phyloP scores from a whole-genome alignment of 2,113 vertebrate species.

The Calyptommatus sinebrachiatus region DNA sequence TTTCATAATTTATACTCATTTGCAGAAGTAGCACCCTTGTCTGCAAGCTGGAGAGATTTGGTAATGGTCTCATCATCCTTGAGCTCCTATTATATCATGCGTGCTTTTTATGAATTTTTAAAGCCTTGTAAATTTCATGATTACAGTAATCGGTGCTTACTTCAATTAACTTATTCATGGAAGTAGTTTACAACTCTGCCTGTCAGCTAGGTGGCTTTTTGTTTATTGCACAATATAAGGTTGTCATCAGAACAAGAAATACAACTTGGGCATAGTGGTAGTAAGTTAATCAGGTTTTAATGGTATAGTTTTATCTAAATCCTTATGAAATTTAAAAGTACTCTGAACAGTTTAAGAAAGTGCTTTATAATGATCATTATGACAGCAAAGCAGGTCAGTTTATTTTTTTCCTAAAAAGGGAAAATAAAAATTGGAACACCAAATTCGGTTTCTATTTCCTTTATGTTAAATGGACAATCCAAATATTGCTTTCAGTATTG shows the following conservation, averaged over 20 bases:
- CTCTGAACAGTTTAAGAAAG: neutral
- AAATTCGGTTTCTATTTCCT: neutral
- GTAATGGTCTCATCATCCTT: neutral
- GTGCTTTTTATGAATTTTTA: neutral
- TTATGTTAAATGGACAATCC: neutral
- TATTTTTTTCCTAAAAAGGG: neutral
- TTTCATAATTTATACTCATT: neutral
- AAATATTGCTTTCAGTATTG: neutral
- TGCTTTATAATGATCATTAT: neutral
- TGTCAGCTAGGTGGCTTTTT: neutral
- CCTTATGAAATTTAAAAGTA: neutral
- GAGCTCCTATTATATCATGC: neutral
- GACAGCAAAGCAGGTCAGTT: neutral
- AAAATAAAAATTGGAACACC: neutral
- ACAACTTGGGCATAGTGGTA: neutral
- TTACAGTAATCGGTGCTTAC: neutral
- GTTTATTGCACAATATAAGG: constrained; percentile 4
- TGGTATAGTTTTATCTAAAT: neutral
- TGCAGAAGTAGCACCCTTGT: neutral
- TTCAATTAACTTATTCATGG: constrained; percentile 5
- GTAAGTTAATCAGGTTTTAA: neutral
- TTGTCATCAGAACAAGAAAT: constrained; percentile 3
- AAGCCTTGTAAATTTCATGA: neutral
- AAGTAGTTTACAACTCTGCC: neutral
- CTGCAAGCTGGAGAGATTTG: neutral